Conservation (phyloP, 1,140 invertebrate species). For the Melipona quadrifasciata region DNA sequence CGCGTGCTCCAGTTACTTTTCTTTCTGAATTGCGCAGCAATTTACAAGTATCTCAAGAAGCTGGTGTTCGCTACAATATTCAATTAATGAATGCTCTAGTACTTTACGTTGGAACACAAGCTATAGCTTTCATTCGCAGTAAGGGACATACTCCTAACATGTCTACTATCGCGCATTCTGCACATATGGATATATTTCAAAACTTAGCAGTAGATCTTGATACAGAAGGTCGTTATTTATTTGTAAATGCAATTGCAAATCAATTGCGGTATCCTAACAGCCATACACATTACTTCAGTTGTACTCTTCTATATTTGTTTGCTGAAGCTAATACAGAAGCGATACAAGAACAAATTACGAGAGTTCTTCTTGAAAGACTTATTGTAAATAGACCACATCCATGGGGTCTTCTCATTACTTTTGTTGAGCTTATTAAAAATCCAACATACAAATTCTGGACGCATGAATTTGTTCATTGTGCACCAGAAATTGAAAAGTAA, state of each 20-base stretch:
- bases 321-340: conserved; percentile 98
- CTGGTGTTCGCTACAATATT: conserved; percentile 96
- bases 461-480: conserved; percentile 99
- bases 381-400: conserved; percentile 99
- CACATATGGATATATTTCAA: conserved; percentile 99
- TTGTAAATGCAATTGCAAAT: conserved; percentile 99
- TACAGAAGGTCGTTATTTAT: conserved; percentile 97
- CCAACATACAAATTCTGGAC: conserved; percentile 99
- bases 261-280: conserved; percentile 99
- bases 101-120: conserved; percentile 98
- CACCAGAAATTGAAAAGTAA: conserved; percentile 99
- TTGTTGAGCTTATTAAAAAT: conserved; percentile 99
- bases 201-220: conserved; percentile 98
- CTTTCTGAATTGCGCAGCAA: conserved; percentile 94
- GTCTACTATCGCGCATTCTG: conserved; percentile 97
- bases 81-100: conserved; percentile 98
- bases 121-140: conserved; percentile 93
- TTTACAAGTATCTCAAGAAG: conserved; percentile 92
- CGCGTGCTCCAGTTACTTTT: conserved; percentile 96
- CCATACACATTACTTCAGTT: conserved; percentile 99
- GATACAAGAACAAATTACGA: conserved; percentile 95
- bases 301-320: conserved; percentile 97
- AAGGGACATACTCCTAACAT: conserved; percentile 96
- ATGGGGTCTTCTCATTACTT: conserved; percentile 99
- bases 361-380: conserved; percentile 97